Conservation (phyloP, 2,888 invertebrate species). For the Stomorhina lunata region DNA sequence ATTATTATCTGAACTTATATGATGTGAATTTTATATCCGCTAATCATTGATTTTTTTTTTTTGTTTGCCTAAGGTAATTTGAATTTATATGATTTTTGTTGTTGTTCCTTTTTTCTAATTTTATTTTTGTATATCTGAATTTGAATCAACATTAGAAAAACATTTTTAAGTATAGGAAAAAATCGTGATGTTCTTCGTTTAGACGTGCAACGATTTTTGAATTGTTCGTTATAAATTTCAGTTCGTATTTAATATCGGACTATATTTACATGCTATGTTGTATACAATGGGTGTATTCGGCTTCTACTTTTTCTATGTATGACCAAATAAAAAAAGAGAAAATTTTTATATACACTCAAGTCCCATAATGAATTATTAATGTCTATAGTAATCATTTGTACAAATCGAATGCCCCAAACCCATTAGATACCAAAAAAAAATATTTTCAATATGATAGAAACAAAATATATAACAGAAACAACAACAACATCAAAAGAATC, state of each 20-base stretch:
- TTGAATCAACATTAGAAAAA: background rate
- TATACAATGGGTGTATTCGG: background rate
- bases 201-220: conserved; percentile 50
- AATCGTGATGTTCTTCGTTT: conserved; percentile 37
- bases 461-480: background rate
- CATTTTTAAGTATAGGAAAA: conserved; percentile 36
- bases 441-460: conserved; percentile 12
- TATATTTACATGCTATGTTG: background rate
- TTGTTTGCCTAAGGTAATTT: background rate
- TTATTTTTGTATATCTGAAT: conserved; percentile 14
- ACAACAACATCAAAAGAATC: background rate
- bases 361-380: conserved; percentile 22
- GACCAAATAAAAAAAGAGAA: conserved; percentile 6
- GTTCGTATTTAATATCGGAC: background rate
- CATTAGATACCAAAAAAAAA: conserved; percentile 10
- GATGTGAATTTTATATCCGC: conserved; percentile 36
- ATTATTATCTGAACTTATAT: conserved; percentile 14
- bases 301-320: background rate
- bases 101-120: background rate
- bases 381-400: background rate
- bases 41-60: conserved; percentile 19
- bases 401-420: conserved; percentile 29
- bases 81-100: conserved; percentile 4
- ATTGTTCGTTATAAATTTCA: conserved; percentile 25
- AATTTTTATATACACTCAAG: conserved; percentile 17